phyloP scores from a whole-genome alignment of 1,140 invertebrate genomes.

The Solen grandis region DNA sequence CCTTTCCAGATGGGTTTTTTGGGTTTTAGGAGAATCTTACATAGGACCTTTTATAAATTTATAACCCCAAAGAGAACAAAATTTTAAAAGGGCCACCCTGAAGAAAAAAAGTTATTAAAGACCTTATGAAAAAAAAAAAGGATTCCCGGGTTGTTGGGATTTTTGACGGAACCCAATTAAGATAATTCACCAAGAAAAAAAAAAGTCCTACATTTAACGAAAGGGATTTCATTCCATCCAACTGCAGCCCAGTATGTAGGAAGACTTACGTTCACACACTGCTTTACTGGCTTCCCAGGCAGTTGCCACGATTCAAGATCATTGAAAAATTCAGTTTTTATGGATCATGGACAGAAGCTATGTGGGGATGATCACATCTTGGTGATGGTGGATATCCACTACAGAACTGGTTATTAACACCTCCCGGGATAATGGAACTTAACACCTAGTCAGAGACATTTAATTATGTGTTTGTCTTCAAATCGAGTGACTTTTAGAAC shows the following conservation, averaged over 20 bases:
- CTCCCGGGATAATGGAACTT: slow-evolving; percentile 64
- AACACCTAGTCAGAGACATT: slow-evolving; percentile 64
- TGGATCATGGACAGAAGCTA: slow-evolving; percentile 23
- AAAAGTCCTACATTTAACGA: slow-evolving; percentile 15
- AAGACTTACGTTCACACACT: slow-evolving; percentile 41
- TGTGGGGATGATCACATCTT: slow-evolving; percentile 48
- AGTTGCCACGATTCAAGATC: slow-evolving; percentile 38
- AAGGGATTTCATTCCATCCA: slow-evolving; percentile 33
- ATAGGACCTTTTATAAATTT: slow-evolving; percentile 41
- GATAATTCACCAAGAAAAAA: slow-evolving; percentile 22
- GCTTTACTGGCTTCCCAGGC: slow-evolving; percentile 32
- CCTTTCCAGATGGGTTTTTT: slow-evolving; percentile 55
- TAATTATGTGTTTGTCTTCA: slow-evolving; percentile 64
- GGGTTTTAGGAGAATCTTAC: slow-evolving; percentile 41
- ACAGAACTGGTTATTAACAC: slow-evolving; percentile 55
- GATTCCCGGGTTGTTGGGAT: slow-evolving; percentile 51
- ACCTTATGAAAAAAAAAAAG: slow-evolving; percentile 30
- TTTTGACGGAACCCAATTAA: slow-evolving; percentile 27
- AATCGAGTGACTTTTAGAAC: slow-evolving; percentile 72
- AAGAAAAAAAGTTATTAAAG: neutral
- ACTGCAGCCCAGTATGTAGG: slow-evolving; percentile 30
- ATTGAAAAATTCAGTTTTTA: slow-evolving; percentile 37
- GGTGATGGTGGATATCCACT: slow-evolving; percentile 61
- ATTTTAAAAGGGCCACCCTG: slow-evolving; percentile 40
- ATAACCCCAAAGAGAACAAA: slow-evolving; percentile 47